These are phyloP conservation scores for Drosophila malerkotliana DNA, from an alignment of 1,140 invertebrate species.

Conservation along the genomic window DNA sequence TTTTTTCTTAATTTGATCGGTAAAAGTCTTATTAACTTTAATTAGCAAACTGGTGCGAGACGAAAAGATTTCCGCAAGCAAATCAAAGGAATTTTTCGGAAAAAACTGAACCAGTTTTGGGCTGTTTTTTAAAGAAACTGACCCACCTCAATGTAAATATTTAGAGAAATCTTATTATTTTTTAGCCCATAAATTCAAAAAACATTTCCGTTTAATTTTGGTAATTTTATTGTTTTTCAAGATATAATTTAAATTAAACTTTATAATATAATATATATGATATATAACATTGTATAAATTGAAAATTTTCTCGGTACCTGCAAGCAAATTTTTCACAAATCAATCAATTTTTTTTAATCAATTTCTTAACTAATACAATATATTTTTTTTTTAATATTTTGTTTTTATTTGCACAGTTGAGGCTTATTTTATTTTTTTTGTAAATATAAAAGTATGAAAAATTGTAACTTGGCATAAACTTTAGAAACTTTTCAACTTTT, in stretches of 20 bases:
- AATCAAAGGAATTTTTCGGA: slow-evolving; percentile 32
- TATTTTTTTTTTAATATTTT: slow-evolving; percentile 26
- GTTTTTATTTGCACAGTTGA: slow-evolving; percentile 52
- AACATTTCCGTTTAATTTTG: slow-evolving; percentile 30
- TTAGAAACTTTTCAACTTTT: slow-evolving; percentile 35
- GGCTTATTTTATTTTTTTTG: slow-evolving; percentile 2
- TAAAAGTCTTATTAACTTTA: slow-evolving; percentile 35
- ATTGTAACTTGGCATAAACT: slow-evolving; percentile 41
- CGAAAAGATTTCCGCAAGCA: slow-evolving; percentile 53
- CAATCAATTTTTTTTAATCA: slow-evolving; percentile 40
- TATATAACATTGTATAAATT: slow-evolving; percentile 77
- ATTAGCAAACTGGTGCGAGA: slow-evolving; percentile 59
- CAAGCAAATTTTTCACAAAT: slow-evolving; percentile 65
- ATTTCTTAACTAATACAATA: slow-evolving; percentile 42
- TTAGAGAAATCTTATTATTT: neutral
- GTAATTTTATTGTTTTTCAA: slow-evolving; percentile 37
- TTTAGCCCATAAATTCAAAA: neutral
- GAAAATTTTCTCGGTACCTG: slow-evolving; percentile 64
- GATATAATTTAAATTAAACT: slow-evolving; percentile 63
- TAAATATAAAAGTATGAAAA: slow-evolving; percentile 36
- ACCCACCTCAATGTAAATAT: slow-evolving; percentile 31
- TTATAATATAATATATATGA: slow-evolving; percentile 68
- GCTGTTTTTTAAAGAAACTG: slow-evolving; percentile 1
- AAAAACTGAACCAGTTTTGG: slow-evolving; percentile 15
- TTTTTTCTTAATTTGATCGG: neutral